phyloP scores from a whole-genome alignment of 2,888 invertebrate genomes.

The Dynastes tityus region DNA sequence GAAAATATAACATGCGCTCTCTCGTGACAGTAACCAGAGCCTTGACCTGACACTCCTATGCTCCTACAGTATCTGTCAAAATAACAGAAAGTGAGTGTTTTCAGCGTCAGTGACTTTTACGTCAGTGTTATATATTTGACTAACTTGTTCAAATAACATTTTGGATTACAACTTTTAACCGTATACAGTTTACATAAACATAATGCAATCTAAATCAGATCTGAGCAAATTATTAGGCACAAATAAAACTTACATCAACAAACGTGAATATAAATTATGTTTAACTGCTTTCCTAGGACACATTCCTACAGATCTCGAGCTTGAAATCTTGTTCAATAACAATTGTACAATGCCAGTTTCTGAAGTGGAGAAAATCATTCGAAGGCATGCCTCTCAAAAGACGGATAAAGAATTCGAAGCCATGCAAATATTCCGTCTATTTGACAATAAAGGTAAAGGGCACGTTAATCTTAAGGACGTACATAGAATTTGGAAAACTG shows the following conservation, averaged over 20 bases:
- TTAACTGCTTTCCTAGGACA: conserved; percentile 42
- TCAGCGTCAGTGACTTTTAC: too few species aligned
- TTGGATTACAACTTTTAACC: too few species aligned
- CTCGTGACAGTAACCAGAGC: too few species aligned
- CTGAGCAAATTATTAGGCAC: conserved; percentile 20
- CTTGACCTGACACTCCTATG: too few species aligned
- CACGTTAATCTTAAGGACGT: conserved; percentile 26
- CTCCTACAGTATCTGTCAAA: too few species aligned
- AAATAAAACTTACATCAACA: conserved; percentile 35
- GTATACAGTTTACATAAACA: too few species aligned
- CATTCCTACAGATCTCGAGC: conserved; percentile 42
- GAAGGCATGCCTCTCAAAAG: conserved; percentile 9
- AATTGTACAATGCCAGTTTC: conserved; percentile 17
- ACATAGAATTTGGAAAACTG: conserved; percentile 40
- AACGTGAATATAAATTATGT: conserved; percentile 47
- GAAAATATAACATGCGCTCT: too few species aligned
- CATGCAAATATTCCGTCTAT: conserved; percentile 42
- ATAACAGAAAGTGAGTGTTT: too few species aligned
- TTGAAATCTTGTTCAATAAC: conserved; percentile 35
- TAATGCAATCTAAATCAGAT: conserved; percentile 12
- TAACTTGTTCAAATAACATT: too few species aligned
- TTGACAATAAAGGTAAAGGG: conserved; percentile 29
- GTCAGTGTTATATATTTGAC: too few species aligned
- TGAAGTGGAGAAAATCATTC: conserved; percentile 38
- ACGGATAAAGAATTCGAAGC: conserved; percentile 43